phyloP scores from a whole-genome alignment of 2,888 invertebrate genomes.

The Amblyteles armatorius region DNA sequence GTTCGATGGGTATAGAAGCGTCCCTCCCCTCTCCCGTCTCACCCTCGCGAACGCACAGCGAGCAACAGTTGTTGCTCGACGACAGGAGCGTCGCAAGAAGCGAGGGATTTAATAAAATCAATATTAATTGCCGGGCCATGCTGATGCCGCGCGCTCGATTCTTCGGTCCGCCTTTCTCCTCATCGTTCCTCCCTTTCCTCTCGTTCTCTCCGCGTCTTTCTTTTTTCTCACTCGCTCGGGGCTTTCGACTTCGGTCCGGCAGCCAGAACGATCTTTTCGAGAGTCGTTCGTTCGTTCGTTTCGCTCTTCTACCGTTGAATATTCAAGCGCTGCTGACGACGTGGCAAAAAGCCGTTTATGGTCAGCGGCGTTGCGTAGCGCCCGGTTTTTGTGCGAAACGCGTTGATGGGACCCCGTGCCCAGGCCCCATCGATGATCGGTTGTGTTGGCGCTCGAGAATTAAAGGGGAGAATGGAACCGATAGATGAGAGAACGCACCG shows the following conservation, averaged over 20 bases:
- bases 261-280: slow-evolving; percentile 58
- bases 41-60: slow-evolving; percentile 44
- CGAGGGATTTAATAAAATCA: slow-evolving; percentile 82
- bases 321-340: slow-evolving; percentile 77
- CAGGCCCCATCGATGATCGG: slow-evolving; percentile 69
- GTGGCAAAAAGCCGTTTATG: slow-evolving; percentile 82
- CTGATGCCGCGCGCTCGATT: slow-evolving; percentile 67
- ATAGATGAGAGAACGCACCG: neutral
- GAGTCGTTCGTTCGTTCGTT: slow-evolving; percentile 53
- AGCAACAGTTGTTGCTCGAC: slow-evolving; percentile 52
- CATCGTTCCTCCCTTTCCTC: slow-evolving; percentile 1
- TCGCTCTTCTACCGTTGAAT: slow-evolving; percentile 77
- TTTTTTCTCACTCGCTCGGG: slow-evolving; percentile 49
- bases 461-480: slow-evolving; percentile 27
- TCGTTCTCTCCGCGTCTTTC: slow-evolving; percentile 3
- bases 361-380: slow-evolving; percentile 76
- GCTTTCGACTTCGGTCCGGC: slow-evolving; percentile 62
- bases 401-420: slow-evolving; percentile 45
- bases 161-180: slow-evolving; percentile 39
- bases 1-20: neutral
- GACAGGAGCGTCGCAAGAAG: slow-evolving; percentile 71
- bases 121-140: slow-evolving; percentile 81
- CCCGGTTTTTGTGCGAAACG: slow-evolving; percentile 78
- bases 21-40: neutral
- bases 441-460: slow-evolving; percentile 52